Base-by-base conservation (phyloP, 2,113 vertebrate species). In the Platichthys flesus region DNA sequence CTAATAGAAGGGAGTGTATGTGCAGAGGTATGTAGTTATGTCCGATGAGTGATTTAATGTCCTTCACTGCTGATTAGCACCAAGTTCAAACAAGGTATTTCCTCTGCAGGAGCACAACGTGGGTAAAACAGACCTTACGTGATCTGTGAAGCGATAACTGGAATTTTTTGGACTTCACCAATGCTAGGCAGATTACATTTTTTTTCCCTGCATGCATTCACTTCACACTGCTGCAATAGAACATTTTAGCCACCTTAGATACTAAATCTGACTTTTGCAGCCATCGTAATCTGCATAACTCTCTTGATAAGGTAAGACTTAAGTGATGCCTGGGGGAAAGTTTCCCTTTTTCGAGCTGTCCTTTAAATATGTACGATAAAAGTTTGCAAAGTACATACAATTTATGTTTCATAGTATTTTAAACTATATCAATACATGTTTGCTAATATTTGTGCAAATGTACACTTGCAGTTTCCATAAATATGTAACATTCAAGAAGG, bases 1-100 rank as follows among this genome's bases (percentile, higher is more conserved):
- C 60, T 62, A 66, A 67, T 16, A 58, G 73, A 80, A 35, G 58
- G 59, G 37, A 40, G 76, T 61, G 79, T 68, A 81, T 85, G 73
- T 66, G 63, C 70, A 35, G 64, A 85, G 83, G 74, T 81, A 68
- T 91, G 78, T 72, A 76, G 67, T 69, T 78, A 87, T 87, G 84
- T 83, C 63, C 40, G 9, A 45, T 64, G 76, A 61, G 54, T 92
- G 89, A 92, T 90, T 92, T 88, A 88, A 69, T 68, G 73, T 70
- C 8, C 24, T 76, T 77, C 67, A 37, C 54, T 66, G 58, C 81
- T 76, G 65, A 90, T 80, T 24, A 65, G 31, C 58, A 68, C 62
- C 87, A 84, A 81, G 83, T 86, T 92, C 23, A 85, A 89, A 83
- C 88, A 89, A 58, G 74, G 62, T 55, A 21, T 56, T 66, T 67